These are phyloP conservation scores for Laterallus jamaicensis DNA, from an alignment of 2,113 vertebrate species.

Conservation along the genomic window DNA sequence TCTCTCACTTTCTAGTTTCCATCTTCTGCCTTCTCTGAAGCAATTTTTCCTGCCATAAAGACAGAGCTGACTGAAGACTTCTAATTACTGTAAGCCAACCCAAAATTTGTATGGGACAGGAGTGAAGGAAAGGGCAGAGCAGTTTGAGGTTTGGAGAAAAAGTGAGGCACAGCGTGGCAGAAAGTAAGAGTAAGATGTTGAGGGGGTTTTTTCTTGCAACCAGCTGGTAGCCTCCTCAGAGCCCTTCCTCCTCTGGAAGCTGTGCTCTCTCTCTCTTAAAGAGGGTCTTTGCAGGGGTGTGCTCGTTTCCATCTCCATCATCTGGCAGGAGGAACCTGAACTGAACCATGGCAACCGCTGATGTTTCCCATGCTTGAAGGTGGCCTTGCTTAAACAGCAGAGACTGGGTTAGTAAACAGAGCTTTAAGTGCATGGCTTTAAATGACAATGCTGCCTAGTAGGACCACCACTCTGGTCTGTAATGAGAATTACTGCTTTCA, in stretches of 20 bases:
- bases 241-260: background rate
- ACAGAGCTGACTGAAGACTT: background rate
- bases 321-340: background rate
- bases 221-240: background rate
- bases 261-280: background rate
- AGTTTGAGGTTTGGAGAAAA: background rate
- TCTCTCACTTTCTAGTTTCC: background rate
- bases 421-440: background rate
- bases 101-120: background rate
- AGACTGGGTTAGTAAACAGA: background rate
- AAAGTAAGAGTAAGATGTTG: background rate
- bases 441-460: background rate
- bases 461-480: background rate
- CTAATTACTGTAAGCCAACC: background rate
- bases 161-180: background rate
- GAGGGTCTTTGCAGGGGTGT: background rate
- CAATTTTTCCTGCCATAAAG: background rate
- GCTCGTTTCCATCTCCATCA: background rate
- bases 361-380: rapidly evolving
- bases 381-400: background rate
- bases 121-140: background rate
- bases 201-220: background rate
- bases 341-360: background rate
- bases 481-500: background rate
- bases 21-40: background rate